Base-by-base conservation (phyloP, 2,888 invertebrate species). In the Eilema caniola region DNA sequence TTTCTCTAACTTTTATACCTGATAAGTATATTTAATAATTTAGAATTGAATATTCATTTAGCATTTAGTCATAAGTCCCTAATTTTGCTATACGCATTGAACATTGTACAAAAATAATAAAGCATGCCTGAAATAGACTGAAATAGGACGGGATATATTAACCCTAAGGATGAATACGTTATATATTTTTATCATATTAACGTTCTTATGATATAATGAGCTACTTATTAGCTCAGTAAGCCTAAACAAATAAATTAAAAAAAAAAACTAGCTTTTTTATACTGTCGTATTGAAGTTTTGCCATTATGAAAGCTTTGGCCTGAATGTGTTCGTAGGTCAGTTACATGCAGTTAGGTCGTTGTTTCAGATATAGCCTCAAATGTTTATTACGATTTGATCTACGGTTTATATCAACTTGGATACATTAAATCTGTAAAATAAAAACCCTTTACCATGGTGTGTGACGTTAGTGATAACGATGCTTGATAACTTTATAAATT, bases 391-490 rank as follows among this genome's bases (percentile, higher is more conserved):
- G 73, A 83, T 80, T 85, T 83, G 75, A 81, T 82, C 74, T 81
- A 76, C 65, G 77, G 20, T 76, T 76, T 70, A n/a, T 60, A 76
- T 85, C 77, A 78, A 73, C 75, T 82, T 86, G 86, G 67, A 77
- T 79, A 78, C 81, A 83, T 31, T 62, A 25, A 33, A 25, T 56
- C 84, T 88, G 84, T 74, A 83, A 81, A 81, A 87, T 84, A 84
- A 83, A 83, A 82, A 88, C 91, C 92, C 90, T 90, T 83, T 92
- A 93, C 92, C 92, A 87, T 88, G 81, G 53, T 86, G 78, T 86
- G 85, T 88, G 89, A 88, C 88, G 88, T 94, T 93, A 92, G 90
- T 92, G 81, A 75, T 74, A 82, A 85, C 86, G 86, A 86, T 86
- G 85, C 85, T 88, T 89, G 88, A 89, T 88, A 87, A 88, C 86